A percentile compares a stretch with the other conserved stretches of the same genome.
phyloP scores from a whole-genome alignment of 2,888 invertebrate genomes.

The Didymodactylos carnosus region DNA sequence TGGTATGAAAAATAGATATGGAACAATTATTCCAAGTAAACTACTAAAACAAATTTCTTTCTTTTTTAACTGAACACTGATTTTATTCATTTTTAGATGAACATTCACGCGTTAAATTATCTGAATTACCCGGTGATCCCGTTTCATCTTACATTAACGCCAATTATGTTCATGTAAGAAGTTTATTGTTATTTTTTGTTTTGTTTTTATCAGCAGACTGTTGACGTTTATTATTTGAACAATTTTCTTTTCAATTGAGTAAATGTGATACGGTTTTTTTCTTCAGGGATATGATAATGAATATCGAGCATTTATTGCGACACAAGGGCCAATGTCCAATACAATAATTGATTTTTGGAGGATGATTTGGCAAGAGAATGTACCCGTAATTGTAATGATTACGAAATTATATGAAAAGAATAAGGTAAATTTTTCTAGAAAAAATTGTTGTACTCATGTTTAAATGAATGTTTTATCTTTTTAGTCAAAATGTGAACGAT shows the following conservation, averaged over 20 bases:
- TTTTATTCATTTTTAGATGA: slow-evolving; percentile 49
- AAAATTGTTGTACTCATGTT: slow-evolving; percentile 17
- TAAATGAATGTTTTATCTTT: slow-evolving; percentile 13
- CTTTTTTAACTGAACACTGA: background rate
- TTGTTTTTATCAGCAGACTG: slow-evolving; percentile 9
- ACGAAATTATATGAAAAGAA: slow-evolving; percentile 65
- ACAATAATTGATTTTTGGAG: slow-evolving; percentile 76
- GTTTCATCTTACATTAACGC: slow-evolving; percentile 64
- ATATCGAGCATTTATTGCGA: slow-evolving; percentile 65
- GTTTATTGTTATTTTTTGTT: too few species aligned
- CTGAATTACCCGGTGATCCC: slow-evolving; percentile 41
- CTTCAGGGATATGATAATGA: slow-evolving; percentile 76
- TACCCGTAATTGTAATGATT: slow-evolving; percentile 59
- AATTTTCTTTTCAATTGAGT: background rate
- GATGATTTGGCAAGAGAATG: slow-evolving; percentile 50
- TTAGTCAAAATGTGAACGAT: slow-evolving; percentile 66
- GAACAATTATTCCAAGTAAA: slow-evolving; percentile 55
- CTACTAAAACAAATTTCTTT: slow-evolving; percentile 11
- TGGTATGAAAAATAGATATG: slow-evolving; percentile 68
- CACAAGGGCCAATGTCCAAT: slow-evolving; percentile 71
- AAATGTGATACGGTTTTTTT: slow-evolving; percentile 38
- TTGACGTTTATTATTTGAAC: too few species aligned
- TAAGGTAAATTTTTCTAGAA: slow-evolving; percentile 20
- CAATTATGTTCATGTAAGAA: slow-evolving; percentile 73
- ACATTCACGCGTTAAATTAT: slow-evolving; percentile 57